These are phyloP conservation scores for Lontra canadensis DNA, from an alignment of 2,113 vertebrate genomes.

Conservation along the genomic window DNA sequence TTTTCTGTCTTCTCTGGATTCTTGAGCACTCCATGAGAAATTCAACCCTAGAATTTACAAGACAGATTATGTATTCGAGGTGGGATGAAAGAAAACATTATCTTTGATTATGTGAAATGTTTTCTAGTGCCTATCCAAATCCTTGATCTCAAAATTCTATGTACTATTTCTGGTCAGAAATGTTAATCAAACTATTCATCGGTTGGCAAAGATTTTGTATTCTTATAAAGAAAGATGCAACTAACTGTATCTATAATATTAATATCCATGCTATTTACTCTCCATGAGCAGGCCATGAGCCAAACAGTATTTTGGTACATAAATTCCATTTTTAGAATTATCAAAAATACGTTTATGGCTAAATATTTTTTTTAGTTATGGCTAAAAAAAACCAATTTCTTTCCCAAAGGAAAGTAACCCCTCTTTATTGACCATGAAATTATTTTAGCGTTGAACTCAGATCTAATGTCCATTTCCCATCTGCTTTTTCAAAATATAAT, in stretches of 20 bases:
- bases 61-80: not conserved
- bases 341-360: slow-evolving; percentile 53
- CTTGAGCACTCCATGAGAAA: not conserved
- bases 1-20: not conserved
- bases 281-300: not conserved
- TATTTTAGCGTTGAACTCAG: slow-evolving; percentile 61
- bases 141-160: not conserved
- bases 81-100: not conserved
- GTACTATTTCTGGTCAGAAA: slow-evolving; percentile 28
- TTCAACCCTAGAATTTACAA: not conserved
- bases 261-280: slow-evolving; percentile 2
- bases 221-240: not conserved
- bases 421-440: slow-evolving; percentile 65
- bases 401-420: slow-evolving; percentile 50
- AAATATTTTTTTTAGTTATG: too few species aligned
- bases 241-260: not conserved
- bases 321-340: slow-evolving; percentile 59
- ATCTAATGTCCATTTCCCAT: slow-evolving; percentile 62
- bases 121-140: not conserved
- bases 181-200: not conserved
- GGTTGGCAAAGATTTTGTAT: not conserved
- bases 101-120: not conserved
- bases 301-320: slow-evolving; percentile 49
- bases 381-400: too few species aligned
- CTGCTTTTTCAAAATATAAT: slow-evolving; percentile 55